These are phyloP conservation scores for Dicrostonyx torquatus DNA, from an alignment of 2,797 vertebrate species.

Conservation along the genomic window DNA sequence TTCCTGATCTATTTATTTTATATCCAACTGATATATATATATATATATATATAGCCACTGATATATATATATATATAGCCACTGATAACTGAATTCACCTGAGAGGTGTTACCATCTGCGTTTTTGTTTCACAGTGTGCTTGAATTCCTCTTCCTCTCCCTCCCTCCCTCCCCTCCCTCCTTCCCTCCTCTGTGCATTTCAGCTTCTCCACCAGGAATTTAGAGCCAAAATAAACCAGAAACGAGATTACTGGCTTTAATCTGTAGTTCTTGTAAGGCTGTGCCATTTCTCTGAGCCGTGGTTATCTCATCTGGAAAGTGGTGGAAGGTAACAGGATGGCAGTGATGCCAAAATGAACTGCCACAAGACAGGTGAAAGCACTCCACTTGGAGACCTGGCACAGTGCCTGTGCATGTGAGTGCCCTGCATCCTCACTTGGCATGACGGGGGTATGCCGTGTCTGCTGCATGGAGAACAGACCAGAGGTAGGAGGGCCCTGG, in stretches of 20 bases:
- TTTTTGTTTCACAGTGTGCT: background rate
- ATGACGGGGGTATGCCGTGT: background rate
- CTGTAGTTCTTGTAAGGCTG: background rate
- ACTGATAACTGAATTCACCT: background rate
- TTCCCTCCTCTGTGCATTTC: background rate
- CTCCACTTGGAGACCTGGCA: background rate
- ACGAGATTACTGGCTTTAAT: background rate
- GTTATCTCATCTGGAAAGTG: background rate
- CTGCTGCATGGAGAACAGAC: background rate
- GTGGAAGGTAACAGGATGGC: background rate
- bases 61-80: no score
- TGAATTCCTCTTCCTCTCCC: background rate
- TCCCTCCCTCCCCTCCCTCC: background rate
- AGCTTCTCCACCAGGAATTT: background rate
- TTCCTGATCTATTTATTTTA: slow-evolving; percentile 29
- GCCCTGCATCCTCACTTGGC: no score
- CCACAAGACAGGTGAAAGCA: background rate
- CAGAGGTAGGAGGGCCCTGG: background rate
- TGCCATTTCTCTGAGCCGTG: background rate
- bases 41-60: no score
- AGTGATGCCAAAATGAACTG: background rate
- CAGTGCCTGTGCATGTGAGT: fast-evolving
- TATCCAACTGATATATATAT: no score
- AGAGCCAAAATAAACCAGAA: slow-evolving; percentile 27
- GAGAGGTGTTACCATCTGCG: background rate